These are phyloP conservation scores for Nomada ruficornis DNA, from an alignment of 2,888 invertebrate species.

Conservation along the genomic window DNA sequence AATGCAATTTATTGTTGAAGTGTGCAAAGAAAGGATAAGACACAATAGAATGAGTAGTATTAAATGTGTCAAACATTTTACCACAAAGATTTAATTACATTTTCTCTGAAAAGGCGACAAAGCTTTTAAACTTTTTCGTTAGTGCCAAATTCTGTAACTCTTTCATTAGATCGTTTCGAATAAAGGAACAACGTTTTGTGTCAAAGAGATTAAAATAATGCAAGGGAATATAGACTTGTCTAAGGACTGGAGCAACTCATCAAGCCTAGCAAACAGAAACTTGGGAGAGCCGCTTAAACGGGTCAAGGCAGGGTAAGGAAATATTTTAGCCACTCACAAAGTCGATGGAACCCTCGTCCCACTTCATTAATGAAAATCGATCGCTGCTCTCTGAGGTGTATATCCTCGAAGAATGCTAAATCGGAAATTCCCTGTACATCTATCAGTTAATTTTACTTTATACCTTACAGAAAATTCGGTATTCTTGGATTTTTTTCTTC, in stretches of 20 bases:
- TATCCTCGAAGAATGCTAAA: slow-evolving; percentile 39
- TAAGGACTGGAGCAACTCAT: slow-evolving; percentile 9
- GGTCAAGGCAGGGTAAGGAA: slow-evolving; percentile 53
- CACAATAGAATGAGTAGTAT: too few species aligned
- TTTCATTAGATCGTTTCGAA: slow-evolving; percentile 13
- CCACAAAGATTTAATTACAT: neutral
- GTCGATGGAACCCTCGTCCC: slow-evolving; percentile 50
- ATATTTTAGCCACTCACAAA: slow-evolving; percentile 53
- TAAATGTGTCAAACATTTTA: neutral
- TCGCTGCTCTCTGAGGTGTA: slow-evolving; percentile 41
- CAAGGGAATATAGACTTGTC: slow-evolving; percentile 35
- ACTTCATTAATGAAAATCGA: slow-evolving; percentile 65
- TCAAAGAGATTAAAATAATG: slow-evolving; percentile 37
- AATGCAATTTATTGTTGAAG: too few species aligned
- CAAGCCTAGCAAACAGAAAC: slow-evolving; percentile 46
- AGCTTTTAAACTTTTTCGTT: neutral
- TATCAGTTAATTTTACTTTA: slow-evolving; percentile 34
- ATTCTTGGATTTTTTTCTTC: neutral
- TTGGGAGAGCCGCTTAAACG: slow-evolving; percentile 44
- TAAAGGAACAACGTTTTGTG: neutral
- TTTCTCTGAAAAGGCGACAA: neutral
- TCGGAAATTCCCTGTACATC: slow-evolving; percentile 25
- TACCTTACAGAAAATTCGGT: slow-evolving; percentile 13
- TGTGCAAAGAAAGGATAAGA: too few species aligned
- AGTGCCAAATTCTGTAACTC: neutral